Conservation (phyloP, 2,113 vertebrate genomes). For the Erythrocercus mccallii region DNA sequence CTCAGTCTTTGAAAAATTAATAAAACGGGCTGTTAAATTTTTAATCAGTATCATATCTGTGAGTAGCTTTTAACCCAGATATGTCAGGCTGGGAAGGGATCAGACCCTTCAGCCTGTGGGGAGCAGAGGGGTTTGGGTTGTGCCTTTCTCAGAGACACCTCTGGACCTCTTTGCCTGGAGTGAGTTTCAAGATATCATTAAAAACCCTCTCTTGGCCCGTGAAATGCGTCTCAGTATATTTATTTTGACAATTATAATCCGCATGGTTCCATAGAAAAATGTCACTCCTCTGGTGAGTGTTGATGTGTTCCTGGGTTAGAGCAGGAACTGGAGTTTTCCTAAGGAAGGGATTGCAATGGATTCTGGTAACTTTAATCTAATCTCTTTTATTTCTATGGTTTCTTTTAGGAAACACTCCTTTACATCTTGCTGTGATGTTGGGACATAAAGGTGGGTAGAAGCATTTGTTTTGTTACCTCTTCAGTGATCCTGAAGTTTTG, state of each 20-base stretch:
- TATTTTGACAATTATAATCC: not conserved
- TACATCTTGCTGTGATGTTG: constrained; percentile 99
- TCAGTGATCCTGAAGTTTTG: not conserved
- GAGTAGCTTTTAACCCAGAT: constrained; percentile 57
- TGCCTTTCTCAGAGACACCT: not conserved
- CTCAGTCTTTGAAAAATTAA: constrained; percentile 27
- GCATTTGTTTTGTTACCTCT: not conserved
- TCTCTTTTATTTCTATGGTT: not conserved
- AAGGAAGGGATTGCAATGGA: not conserved
- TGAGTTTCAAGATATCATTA: not conserved
- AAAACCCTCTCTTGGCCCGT: not conserved
- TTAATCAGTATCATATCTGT: constrained; percentile 25
- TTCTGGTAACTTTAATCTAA: not conserved
- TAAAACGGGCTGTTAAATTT: constrained; percentile 41
- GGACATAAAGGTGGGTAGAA: constrained; percentile 93
- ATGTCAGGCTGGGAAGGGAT: not conserved
- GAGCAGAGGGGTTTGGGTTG: not conserved
- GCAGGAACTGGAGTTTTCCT: not conserved
- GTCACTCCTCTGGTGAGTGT: not conserved
- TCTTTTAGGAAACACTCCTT: constrained; percentile 92
- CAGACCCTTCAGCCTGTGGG: not conserved
- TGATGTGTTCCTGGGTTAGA: not conserved
- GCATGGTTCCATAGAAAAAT: not conserved
- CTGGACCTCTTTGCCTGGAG: not conserved
- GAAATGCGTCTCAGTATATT: not conserved